Percentiles rank a stretch among this genome's conserved stretches.
Conservation (phyloP, 2,888 invertebrate species). For the Campoplex capitator region DNA sequence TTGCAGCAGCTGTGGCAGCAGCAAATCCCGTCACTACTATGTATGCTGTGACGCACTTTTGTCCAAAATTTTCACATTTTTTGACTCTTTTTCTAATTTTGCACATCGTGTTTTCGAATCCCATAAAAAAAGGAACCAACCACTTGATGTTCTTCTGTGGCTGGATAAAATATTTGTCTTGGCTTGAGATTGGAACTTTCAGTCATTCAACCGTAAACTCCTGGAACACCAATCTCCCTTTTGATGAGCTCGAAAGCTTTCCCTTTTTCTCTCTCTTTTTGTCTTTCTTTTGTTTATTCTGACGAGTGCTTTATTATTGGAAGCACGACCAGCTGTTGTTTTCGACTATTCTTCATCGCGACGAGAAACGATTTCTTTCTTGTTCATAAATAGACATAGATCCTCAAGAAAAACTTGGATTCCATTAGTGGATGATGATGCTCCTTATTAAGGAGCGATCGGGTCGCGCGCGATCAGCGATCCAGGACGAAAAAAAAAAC, state of each 20-base stretch:
- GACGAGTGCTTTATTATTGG: not conserved
- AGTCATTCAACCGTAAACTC: not conserved
- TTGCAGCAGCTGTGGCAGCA: constrained; percentile 3
- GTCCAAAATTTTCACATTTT: not conserved
- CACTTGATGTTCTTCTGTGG: not conserved
- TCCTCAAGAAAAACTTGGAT: constrained; percentile 4
- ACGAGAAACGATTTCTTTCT: not conserved
- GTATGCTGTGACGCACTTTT: not conserved
- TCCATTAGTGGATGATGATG: constrained; percentile 41
- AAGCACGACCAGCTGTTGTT: not conserved
- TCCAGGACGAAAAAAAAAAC: constrained; percentile 4
- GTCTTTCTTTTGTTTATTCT: not conserved
- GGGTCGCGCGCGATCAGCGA: constrained; percentile 25
- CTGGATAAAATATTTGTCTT: not conserved
- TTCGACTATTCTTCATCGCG: not conserved
- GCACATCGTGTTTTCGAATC: not conserved
- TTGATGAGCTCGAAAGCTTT: not conserved
- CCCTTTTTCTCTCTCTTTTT: too few relatives aligned
- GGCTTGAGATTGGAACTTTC: not conserved
- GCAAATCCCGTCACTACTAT: not conserved
- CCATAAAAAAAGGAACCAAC: not conserved
- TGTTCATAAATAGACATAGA: constrained; percentile 11
- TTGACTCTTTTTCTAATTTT: not conserved
- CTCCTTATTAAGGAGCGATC: constrained; percentile 60
- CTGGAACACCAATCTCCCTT: not conserved